phyloP scores from a whole-genome alignment of 2,113 vertebrate species.

The Brachyistius frenatus region DNA sequence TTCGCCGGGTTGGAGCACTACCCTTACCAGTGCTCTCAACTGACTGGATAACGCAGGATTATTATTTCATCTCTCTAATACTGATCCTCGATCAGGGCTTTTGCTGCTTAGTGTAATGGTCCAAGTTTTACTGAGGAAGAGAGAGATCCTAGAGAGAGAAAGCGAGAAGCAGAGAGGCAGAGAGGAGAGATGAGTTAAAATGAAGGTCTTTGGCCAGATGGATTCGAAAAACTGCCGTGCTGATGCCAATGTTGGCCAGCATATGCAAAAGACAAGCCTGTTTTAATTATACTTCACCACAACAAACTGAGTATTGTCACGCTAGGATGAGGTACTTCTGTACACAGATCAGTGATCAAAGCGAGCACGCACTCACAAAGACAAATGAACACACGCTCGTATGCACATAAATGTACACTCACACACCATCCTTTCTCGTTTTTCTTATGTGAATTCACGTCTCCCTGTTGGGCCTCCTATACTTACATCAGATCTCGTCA shows the following conservation, averaged over 20 bases:
- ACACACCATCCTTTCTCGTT: background rate
- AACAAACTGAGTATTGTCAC: slow-evolving; percentile 51
- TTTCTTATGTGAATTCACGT: slow-evolving; percentile 17
- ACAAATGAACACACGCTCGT: slow-evolving; percentile 47
- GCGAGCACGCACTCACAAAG: slow-evolving; percentile 26
- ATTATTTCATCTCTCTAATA: slow-evolving; percentile 66
- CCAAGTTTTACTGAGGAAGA: slow-evolving; percentile 37
- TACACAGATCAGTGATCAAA: slow-evolving; percentile 56
- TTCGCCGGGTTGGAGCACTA: slow-evolving; percentile 56
- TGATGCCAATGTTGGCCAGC: slow-evolving; percentile 32
- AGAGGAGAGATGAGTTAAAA: slow-evolving; percentile 35
- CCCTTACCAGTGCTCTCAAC: slow-evolving; percentile 57
- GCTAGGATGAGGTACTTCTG: slow-evolving; percentile 28
- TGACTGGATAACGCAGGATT: slow-evolving; percentile 54
- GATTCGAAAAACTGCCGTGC: slow-evolving; percentile 13
- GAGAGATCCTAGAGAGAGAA: slow-evolving; percentile 27
- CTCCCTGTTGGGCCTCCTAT: background rate
- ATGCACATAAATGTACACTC: slow-evolving; percentile 24
- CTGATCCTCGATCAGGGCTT: slow-evolving; percentile 38
- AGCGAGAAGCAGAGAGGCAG: background rate
- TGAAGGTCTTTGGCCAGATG: slow-evolving; percentile 48
- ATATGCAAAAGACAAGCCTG: slow-evolving; percentile 45
- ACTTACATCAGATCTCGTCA: background rate
- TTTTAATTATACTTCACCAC: slow-evolving; percentile 65
- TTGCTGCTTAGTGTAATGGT: slow-evolving; percentile 19